Percentiles rank a stretch among this genome's conserved stretches.
phyloP scores from a whole-genome alignment of 2,797 vertebrate genomes.

The Vultur gryphus region DNA sequence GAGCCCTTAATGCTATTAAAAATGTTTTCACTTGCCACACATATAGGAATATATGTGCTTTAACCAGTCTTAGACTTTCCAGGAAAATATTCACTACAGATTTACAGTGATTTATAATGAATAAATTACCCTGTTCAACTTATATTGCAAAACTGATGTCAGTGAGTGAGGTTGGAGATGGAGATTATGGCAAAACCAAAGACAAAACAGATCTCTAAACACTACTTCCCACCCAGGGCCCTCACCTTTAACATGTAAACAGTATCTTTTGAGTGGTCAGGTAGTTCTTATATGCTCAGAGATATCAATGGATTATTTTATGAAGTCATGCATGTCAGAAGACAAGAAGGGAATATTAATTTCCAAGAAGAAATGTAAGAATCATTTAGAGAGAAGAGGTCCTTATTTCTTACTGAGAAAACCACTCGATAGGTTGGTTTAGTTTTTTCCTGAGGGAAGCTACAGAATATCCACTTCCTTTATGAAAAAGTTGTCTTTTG shows the following conservation, averaged over 20 bases:
- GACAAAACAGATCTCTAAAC: neutral
- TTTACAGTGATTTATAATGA: slow-evolving; percentile 5
- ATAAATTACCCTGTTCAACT: slow-evolving; percentile 1
- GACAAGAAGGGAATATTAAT: neutral
- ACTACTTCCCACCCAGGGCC: neutral
- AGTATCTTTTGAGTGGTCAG: neutral
- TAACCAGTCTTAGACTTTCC: slow-evolving; percentile 5
- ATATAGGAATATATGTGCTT: neutral
- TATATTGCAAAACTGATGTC: neutral
- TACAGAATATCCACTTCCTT: neutral
- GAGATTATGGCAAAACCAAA: neutral
- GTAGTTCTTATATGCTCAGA: neutral
- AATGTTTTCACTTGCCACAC: slow-evolving; percentile 10
- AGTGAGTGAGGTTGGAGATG: neutral
- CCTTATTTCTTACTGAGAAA: neutral
- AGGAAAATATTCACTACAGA: slow-evolving; percentile 29
- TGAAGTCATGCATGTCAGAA: neutral
- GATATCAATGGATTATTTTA: neutral
- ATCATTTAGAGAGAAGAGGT: neutral
- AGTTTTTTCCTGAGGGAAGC: neutral
- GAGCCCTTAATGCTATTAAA: neutral
- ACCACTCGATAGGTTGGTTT: neutral
- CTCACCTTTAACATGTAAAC: neutral
- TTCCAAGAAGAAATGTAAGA: neutral
- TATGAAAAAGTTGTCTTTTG: neutral